A percentile compares a stretch with the other conserved stretches of the same genome.
Evolutionary conservation across 2,113 vertebrate genomes (phyloP).

Genomic region (Sarotherodon lohbergeri): DNA sequence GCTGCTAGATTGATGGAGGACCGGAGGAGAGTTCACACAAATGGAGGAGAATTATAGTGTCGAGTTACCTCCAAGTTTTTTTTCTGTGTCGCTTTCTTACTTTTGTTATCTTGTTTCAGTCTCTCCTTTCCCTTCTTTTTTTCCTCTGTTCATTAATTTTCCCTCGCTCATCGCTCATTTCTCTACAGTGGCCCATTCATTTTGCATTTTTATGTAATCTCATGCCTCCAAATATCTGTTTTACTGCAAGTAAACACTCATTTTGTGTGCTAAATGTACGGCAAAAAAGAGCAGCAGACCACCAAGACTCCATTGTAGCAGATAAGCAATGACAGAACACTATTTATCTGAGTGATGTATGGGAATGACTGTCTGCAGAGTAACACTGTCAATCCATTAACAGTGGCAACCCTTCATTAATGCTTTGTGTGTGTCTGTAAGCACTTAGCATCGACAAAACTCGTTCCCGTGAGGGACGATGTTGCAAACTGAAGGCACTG

Average conservation of each 20-base stretch:
- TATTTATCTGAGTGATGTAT: constrained; percentile 35
- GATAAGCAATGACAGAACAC: not conserved
- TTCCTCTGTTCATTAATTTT: not conserved
- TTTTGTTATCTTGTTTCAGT: not conserved
- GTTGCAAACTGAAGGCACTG: constrained; percentile 45
- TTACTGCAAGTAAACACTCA: not conserved
- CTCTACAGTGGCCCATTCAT: not conserved
- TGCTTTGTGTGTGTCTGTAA: constrained; percentile 7
- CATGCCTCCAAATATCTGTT: not conserved
- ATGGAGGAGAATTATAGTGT: constrained; percentile 47
- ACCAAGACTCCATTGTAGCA: constrained; percentile 7
- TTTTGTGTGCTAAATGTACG: not conserved
- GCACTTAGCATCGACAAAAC: constrained; percentile 44
- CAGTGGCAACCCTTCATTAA: constrained; percentile 55
- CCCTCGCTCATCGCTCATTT: not conserved
- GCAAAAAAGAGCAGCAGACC: constrained; percentile 4
- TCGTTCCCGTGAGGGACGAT: constrained; percentile 2
- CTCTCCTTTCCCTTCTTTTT: not conserved
- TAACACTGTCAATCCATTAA: constrained; percentile 34
- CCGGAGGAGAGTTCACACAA: constrained; percentile 43
- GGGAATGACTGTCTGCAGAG: constrained; percentile 33
- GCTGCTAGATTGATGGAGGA: constrained; percentile 49
- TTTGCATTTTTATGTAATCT: constrained; percentile 1
- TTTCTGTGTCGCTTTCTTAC: not conserved
- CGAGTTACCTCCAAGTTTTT: constrained; percentile 28